Evolutionary conservation across 2,888 invertebrate genomes (phyloP).

Genomic region (Drosophila antonietae): DNA sequence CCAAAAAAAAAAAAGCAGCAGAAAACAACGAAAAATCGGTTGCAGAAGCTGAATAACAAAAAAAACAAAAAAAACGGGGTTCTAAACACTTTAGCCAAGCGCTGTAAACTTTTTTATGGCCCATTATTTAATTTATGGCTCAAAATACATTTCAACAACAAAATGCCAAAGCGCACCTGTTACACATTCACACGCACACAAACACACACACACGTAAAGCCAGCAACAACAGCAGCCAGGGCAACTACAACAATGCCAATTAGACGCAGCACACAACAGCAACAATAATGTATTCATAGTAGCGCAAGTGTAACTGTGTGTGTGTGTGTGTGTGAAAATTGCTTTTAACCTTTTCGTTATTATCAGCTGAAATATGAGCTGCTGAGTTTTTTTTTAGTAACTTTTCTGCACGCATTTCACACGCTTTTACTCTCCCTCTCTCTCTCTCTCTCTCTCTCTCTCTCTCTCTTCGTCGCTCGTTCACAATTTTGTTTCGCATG

Average conservation of each 20-base stretch:
- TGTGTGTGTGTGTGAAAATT: slow-evolving; percentile 32
- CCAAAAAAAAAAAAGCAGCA: slow-evolving; percentile 21
- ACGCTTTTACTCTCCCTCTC: neutral
- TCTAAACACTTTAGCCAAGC: slow-evolving; percentile 64
- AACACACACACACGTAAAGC: slow-evolving; percentile 2
- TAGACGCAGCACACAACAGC: slow-evolving; percentile 50
- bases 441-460: neutral
- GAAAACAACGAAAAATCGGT: neutral
- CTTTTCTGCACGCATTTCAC: slow-evolving; percentile 37
- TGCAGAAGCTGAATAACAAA: slow-evolving; percentile 1
- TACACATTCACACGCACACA: slow-evolving; percentile 50
- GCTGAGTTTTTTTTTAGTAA: slow-evolving; percentile 42
- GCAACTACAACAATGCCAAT: slow-evolving; percentile 64
- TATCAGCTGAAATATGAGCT: slow-evolving; percentile 77
- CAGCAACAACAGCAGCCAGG: slow-evolving; percentile 27
- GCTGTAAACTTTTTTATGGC: slow-evolving; percentile 73
- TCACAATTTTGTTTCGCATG: slow-evolving; percentile 37
- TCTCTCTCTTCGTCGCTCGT: neutral
- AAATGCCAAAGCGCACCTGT: slow-evolving; percentile 66
- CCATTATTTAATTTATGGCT: slow-evolving; percentile 77
- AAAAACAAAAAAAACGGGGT: slow-evolving; percentile 16
- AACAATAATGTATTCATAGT: slow-evolving; percentile 68
- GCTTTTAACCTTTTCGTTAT: slow-evolving; percentile 59
- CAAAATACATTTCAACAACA: slow-evolving; percentile 69
- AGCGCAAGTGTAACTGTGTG: neutral